phyloP scores from a whole-genome alignment of 2,797 vertebrate species.

The Morelia viridis region DNA sequence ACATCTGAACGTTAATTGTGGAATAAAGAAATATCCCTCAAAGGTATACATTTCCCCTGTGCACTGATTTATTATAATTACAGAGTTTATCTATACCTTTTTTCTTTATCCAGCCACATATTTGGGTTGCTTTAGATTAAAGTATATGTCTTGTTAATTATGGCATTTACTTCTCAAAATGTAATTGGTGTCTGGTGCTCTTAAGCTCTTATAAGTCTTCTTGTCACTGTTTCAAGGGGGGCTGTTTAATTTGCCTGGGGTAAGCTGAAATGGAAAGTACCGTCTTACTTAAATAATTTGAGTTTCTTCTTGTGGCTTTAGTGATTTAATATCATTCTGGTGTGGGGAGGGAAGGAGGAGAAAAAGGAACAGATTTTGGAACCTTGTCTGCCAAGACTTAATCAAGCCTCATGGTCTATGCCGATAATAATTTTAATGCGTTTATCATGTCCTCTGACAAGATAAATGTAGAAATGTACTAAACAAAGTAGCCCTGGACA shows the following conservation, averaged over 20 bases:
- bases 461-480: constrained; percentile 63
- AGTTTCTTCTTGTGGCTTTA: constrained; percentile 72
- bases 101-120: constrained; percentile 77
- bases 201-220: constrained; percentile 58
- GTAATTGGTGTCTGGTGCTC: constrained; percentile 72
- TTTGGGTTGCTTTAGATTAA: constrained; percentile 76
- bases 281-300: constrained; percentile 76
- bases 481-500: constrained; percentile 60
- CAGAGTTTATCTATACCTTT: constrained; percentile 73
- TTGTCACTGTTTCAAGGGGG: constrained; percentile 74
- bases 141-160: constrained; percentile 73
- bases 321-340: constrained; percentile 66
- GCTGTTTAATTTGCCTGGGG: constrained; percentile 72
- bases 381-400: constrained; percentile 69
- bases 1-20: constrained; percentile 65
- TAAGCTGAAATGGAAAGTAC: constrained; percentile 82
- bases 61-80: constrained; percentile 73
- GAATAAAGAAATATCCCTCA: constrained; percentile 66
- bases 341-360: neutral
- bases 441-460: constrained; percentile 71
- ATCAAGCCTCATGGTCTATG: constrained; percentile 73
- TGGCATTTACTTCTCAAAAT: constrained; percentile 69
- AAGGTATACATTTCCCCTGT: constrained; percentile 60
- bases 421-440: constrained; percentile 75
- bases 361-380: constrained; percentile 53